A percentile compares a stretch with the other conserved stretches of the same genome.
phyloP scores from a whole-genome alignment of 2,797 vertebrate genomes.

The Lacerta bilineata region DNA sequence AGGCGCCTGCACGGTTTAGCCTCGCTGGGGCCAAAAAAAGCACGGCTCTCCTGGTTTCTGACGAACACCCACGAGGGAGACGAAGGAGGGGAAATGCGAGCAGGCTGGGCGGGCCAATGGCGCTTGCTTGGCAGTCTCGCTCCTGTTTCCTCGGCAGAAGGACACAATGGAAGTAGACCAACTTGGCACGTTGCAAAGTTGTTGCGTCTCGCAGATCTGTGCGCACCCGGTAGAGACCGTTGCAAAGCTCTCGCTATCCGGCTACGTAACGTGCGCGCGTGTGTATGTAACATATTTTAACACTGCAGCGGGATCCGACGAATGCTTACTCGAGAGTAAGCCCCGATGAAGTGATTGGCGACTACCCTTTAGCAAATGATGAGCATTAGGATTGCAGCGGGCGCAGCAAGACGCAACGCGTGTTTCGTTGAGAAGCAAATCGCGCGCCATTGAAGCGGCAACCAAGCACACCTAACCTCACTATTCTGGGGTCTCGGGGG shows the following conservation, averaged over 20 bases:
- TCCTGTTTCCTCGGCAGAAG: not conserved
- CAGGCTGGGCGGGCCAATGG: not conserved
- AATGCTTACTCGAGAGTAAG: not conserved
- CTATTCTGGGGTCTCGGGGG: no score
- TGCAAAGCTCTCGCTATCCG: not conserved
- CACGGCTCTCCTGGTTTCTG: conserved; percentile 25
- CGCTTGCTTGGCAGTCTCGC: not conserved
- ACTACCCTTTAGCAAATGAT: not conserved
- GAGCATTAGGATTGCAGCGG: not conserved
- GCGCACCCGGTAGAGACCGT: not conserved
- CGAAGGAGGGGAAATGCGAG: not conserved
- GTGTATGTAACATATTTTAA: not conserved
- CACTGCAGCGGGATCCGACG: not conserved
- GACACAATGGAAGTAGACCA: not conserved
- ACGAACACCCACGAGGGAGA: conserved; percentile 31
- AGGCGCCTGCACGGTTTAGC: not conserved
- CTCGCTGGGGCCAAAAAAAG: conserved; percentile 20
- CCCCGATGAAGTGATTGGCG: no score
- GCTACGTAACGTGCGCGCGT: no score
- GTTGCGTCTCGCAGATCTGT: not conserved
- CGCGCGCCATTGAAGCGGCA: not conserved
- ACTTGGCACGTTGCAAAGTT: not conserved
- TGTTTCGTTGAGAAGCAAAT: not conserved
- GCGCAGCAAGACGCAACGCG: not conserved
- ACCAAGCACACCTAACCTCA: not conserved